Conservation (phyloP, 2,113 vertebrate genomes). For the Erythrolamprus reginae region DNA sequence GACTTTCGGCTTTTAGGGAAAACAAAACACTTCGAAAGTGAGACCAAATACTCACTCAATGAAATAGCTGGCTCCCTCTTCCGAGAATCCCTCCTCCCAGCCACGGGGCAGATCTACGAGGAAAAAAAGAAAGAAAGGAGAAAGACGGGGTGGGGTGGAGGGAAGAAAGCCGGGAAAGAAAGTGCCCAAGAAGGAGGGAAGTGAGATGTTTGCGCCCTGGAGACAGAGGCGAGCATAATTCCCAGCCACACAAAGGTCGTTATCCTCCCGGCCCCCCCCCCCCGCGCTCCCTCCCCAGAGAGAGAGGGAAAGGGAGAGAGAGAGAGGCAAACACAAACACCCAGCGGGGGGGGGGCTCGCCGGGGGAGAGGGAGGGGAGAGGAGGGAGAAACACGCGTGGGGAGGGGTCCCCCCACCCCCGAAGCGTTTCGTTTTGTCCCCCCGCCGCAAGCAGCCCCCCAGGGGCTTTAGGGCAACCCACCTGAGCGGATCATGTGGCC, state of each 20-base stretch:
- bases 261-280: too few relatives aligned
- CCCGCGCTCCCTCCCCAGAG: neutral
- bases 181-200: constrained; percentile 20
- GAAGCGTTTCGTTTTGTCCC: neutral
- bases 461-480: constrained; percentile 58
- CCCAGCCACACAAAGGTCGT: constrained; percentile 21
- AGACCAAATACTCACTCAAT: constrained; percentile 89
- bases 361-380: too few relatives aligned
- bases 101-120: constrained; percentile 86
- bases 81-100: constrained; percentile 96
- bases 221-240: neutral
- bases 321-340: neutral
- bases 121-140: neutral
- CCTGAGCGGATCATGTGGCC: constrained; percentile 98
- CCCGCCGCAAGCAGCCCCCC: neutral
- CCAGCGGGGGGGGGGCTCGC: neutral
- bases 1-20: neutral
- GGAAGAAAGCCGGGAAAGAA: neutral
- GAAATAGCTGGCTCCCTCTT: constrained; percentile 97
- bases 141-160: neutral
- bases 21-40: neutral
- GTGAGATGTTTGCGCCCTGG: constrained; percentile 21
- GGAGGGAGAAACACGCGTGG: neutral
- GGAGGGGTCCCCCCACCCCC: neutral
- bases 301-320: neutral